phyloP scores from a whole-genome alignment of 2,797 vertebrate species.

The Mionectes olivaceus region DNA sequence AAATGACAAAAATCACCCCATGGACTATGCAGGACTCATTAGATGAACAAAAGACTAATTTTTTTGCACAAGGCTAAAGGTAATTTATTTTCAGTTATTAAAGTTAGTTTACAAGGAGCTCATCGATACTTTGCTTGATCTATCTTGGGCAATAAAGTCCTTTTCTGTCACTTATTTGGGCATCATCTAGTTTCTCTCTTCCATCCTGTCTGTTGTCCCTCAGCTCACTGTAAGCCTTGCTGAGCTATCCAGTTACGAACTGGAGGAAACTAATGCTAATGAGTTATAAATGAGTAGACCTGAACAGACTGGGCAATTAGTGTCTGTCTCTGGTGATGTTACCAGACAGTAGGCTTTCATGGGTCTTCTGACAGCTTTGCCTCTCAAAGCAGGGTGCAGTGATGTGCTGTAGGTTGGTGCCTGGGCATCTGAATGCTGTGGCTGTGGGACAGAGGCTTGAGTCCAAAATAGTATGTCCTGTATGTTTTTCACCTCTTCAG shows the following conservation, averaged over 20 bases:
- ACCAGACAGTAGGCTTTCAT: not conserved
- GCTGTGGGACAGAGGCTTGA: not conserved
- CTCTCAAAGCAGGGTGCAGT: not conserved
- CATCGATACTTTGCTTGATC: not conserved
- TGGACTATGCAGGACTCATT: not conserved
- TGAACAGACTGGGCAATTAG: constrained; percentile 4
- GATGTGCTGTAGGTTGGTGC: not conserved
- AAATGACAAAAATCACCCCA: not conserved
- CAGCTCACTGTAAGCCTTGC: not conserved
- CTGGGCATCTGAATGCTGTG: not conserved
- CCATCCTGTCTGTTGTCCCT: not conserved
- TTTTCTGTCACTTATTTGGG: not conserved
- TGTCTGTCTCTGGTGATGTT: not conserved
- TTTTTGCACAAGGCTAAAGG: not conserved
- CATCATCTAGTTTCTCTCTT: not conserved
- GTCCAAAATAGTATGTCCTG: not conserved
- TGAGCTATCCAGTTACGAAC: not conserved
- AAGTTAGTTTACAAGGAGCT: not conserved
- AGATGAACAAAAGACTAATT: not conserved
- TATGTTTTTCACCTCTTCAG: not conserved
- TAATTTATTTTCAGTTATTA: not conserved
- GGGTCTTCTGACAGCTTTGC: accelerated
- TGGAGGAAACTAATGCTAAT: not conserved
- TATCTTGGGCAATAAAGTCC: not conserved
- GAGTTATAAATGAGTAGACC: constrained; percentile 9